Conservation (phyloP, 2,888 invertebrate genomes). For the Augochlorella aurata region DNA sequence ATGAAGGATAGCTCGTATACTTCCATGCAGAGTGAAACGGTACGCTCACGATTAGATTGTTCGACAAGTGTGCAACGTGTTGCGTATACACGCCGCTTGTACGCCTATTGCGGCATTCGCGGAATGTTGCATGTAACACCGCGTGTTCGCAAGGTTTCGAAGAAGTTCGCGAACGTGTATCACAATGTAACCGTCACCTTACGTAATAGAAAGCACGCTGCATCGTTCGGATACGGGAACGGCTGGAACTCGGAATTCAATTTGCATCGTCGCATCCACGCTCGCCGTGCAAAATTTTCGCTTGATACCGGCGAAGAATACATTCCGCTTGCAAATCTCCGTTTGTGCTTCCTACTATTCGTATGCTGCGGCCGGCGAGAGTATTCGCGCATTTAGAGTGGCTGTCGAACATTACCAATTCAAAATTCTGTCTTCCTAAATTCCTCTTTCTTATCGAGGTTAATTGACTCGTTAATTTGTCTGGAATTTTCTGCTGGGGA, state of each 20-base stretch:
- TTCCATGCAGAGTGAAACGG: conserved; percentile 43
- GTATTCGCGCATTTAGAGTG: neutral
- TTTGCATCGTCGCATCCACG: conserved; percentile 1
- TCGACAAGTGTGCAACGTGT: conserved; percentile 26
- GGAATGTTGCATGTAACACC: conserved; percentile 54
- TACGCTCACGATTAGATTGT: conserved; percentile 54
- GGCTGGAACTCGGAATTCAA: neutral
- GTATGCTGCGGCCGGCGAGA: neutral
- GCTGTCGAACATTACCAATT: neutral
- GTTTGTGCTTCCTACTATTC: conserved; percentile 32
- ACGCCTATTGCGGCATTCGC: conserved; percentile 39
- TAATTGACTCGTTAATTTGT: neutral
- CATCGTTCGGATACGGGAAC: conserved; percentile 18
- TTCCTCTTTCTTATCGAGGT: neutral
- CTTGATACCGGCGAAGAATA: neutral
- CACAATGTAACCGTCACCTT: conserved; percentile 42
- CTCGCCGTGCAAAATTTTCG: neutral
- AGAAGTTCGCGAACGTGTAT: conserved; percentile 41
- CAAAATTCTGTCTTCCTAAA: neutral
- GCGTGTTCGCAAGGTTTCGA: conserved; percentile 51
- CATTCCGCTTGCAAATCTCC: conserved; percentile 31
- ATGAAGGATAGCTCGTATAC: conserved; percentile 46
- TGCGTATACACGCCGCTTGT: conserved; percentile 41
- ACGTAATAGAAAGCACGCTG: conserved; percentile 31
- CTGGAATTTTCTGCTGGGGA: neutral